Evolutionary conservation across 1,140 invertebrate genomes (phyloP), one percentile per base, ranked within the genome.

Genomic region (Zophobas atratus): DNA sequence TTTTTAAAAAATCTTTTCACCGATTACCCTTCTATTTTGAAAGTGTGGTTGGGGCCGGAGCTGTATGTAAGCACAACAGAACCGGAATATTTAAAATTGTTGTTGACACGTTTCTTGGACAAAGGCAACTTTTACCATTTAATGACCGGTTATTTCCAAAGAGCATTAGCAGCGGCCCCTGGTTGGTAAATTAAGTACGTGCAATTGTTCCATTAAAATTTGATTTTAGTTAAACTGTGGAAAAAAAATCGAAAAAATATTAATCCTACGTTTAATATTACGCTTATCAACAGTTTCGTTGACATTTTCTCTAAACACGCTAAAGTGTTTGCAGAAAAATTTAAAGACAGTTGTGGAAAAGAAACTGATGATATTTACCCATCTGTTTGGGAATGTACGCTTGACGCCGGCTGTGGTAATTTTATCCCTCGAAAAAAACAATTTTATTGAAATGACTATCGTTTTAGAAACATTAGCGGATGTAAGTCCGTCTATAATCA

Each of bases 401-500:
- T 55, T 55, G 53, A 55, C 6, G 20, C 53, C 3, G 53, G 32
- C 6, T 55, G 53, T 55, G 53, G 53, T 55, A 55, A 20, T 34
- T 6, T 2, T 33, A 33, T 34, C 8, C 2, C 8, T 55, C 32
- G 35, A 5, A 20, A 1, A 33, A 55, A 20, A 20, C 20, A 20
- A 55, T 1, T 55, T 55, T 1, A 33, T 2, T 55, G 6, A 1
- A 32, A 34, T 51, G 8, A 32, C 1, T 55, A 20, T 55, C 6
- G 4, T 55, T 55, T 34, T 55, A 55, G 53, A 55, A 33, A 55
- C 53, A 2, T 55, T 55, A 32, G 53, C 53, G 5, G 53, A 55
- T 6, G 53, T 55, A 34, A 34, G 35, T 33, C 53, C 43, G 43
- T 46, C 8, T 46, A 4, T 46, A 4, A 46, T 46, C 8, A 46